Base-by-base conservation (phyloP, 2,888 invertebrate genomes). In the Dryococelus australis region DNA sequence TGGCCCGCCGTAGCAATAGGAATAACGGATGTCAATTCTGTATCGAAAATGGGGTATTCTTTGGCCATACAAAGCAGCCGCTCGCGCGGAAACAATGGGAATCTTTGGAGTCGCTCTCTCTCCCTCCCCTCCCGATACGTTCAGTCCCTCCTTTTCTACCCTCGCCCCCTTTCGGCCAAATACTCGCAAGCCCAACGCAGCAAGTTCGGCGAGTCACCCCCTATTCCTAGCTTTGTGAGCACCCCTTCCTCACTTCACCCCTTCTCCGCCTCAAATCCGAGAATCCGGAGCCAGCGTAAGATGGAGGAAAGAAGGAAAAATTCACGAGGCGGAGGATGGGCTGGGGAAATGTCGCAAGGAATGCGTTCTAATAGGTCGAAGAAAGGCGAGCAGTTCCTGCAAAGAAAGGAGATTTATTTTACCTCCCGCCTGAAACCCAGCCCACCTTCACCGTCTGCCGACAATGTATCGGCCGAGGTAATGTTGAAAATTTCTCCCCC, bases 21-120 rank as follows among this genome's bases (percentile, higher is more conserved):
- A 65, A 65, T 65, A 65, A 65, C 65, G 65, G 65, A 65, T 65
- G n/a, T 65, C 65, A 65, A 65, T 65, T 65, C 65, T 65, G 65
- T 65, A 65, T 65, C 65, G 65, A 65, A 65, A 65, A 65, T n/a
- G 65, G n/a, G 24, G 65, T 65, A 65, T n/a, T 65, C 20, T 65
- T 10, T 65, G 65, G 65, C 65, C 65, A 65, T 65, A 65, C 65
- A 65, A 65, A 65, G 65, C 65, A 65, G 24, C 16, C 65, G 65
- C 65, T 65, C 65, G 65, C 4, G 65, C 65, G 65, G 65, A 65
- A 65, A 65, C 65, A 20, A 65, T 65, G 20, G 65, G 65, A 65
- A 65, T 65, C 65, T 65, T 65, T 65, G 65, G 20, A 65, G 65
- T 65, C 65, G 20, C 24, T 9, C 24, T 24, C 65, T 24, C n/a